Evolutionary conservation across 2,113 vertebrate species (phyloP).

Genomic region (Pelecanus crispus): DNA sequence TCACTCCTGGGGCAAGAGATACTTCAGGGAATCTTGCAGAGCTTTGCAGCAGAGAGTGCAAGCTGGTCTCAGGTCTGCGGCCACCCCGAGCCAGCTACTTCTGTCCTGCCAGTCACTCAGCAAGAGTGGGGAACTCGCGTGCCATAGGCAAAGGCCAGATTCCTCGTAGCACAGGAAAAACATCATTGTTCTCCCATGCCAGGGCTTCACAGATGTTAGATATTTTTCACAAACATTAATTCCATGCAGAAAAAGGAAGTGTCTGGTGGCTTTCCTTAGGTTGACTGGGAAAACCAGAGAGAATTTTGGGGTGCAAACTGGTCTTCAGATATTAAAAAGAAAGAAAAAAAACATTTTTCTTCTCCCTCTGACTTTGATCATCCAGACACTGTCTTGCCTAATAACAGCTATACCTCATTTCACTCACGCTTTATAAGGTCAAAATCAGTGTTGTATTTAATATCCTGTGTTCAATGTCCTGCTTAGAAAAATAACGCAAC

Average conservation of each 20-base stretch:
- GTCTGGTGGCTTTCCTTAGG: background rate
- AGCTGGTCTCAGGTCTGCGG: background rate
- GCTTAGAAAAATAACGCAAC: background rate
- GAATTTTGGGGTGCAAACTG: background rate
- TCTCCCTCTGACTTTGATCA: background rate
- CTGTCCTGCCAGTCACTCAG: background rate
- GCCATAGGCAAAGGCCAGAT: background rate
- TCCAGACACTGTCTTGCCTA: background rate
- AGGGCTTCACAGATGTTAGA: background rate
- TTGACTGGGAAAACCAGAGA: background rate
- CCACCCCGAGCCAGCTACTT: background rate
- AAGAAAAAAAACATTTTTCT: background rate
- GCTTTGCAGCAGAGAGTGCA: background rate
- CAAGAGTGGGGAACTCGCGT: accelerated
- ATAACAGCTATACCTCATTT: background rate
- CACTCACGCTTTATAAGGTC: background rate
- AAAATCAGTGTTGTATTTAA: constrained; percentile 8
- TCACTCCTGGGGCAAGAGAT: background rate
- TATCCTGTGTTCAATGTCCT: background rate
- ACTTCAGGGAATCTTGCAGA: background rate
- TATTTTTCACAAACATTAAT: background rate
- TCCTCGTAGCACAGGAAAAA: background rate
- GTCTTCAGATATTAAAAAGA: background rate
- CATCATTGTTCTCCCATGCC: background rate
- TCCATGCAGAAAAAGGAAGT: background rate